Percentiles rank a stretch among this genome's conserved stretches.
These are phyloP conservation scores for Rotaria sp. DNA, from an alignment of 2,888 invertebrate species.

Conservation along the genomic window DNA sequence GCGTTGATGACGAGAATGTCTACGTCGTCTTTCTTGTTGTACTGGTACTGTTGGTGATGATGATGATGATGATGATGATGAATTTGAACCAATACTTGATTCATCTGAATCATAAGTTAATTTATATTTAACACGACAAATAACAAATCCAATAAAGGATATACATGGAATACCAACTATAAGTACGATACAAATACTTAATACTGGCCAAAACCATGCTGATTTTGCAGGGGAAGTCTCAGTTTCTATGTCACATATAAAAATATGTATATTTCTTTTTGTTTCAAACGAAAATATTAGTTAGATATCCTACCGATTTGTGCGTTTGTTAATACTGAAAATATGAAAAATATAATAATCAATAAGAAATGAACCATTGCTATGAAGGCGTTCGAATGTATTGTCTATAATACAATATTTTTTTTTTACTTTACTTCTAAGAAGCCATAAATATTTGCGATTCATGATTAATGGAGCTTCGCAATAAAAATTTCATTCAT, in stretches of 20 bases:
- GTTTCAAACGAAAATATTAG: background rate
- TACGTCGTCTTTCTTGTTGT: too few species aligned
- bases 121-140: background rate
- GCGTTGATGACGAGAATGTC: background rate
- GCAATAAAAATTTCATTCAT: background rate
- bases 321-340: background rate
- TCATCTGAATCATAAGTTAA: background rate
- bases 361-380: background rate
- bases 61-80: background rate
- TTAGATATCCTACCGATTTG: background rate
- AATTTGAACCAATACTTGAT: background rate
- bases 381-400: background rate
- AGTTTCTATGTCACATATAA: too few species aligned
- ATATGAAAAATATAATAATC: background rate
- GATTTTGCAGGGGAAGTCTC: background rate
- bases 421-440: background rate
- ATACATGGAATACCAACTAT: background rate
- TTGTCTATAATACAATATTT: background rate
- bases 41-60: background rate
- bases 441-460: background rate
- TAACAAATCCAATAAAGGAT: background rate
- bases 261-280: background rate
- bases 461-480: background rate
- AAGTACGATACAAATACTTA: background rate
- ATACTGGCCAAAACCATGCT: constrained; percentile 15